Base-by-base conservation (phyloP, 2,113 vertebrate genomes). In the Lathamus discolor region DNA sequence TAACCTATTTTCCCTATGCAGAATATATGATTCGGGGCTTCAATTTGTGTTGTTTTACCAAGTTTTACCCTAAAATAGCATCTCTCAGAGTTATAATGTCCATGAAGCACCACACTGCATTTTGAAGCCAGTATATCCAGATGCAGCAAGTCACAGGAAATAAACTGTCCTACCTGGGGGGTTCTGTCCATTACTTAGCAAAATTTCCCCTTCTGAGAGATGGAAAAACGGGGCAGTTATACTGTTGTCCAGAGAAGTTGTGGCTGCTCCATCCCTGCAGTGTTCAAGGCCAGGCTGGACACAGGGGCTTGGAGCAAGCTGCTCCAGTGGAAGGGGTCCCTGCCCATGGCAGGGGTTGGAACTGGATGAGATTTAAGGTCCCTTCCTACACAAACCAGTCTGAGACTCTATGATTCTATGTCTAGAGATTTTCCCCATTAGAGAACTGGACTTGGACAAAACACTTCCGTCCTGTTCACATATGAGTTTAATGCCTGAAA, bases 401-500 rank as follows among this genome's bases (percentile, higher is more conserved):
- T 35, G 20, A 13, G 33, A 23, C 23, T 35, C 57, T n/a, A 5
- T 23, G 33, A 59, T 59, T 59, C 57, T 68, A 22, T 5, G 1
- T 16, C 24, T 12, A 25, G 15, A 33, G 43, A 20, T 62, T 48
- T 89, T 15, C 28, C 7, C 41, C 13, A 5, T 37, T 23, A n/a
- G 37, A 69, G 72, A 74, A 59, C 17, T 37, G 17, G 18, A 48
- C 10, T 48, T 43, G 27, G 23, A 19, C 27, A 48, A 91, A 70
- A 59, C 23, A 23, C 23, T 11, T 15, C 25, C 2, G 8, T 31
- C 7, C 29, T 66, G 7, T 13, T 52, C 44, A 37, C 5, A 5
- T 1, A 1, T 1, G 11, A 19, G 18, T 27, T n/a, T 35, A 20
- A 1, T 17, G 43, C 20, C 61, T 17, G 12, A 55, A 11, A 0